Percentiles rank a stretch among this genome's conserved stretches.
phyloP scores from a whole-genome alignment of 1,140 invertebrate genomes.

The Diorhabda carinulata region DNA sequence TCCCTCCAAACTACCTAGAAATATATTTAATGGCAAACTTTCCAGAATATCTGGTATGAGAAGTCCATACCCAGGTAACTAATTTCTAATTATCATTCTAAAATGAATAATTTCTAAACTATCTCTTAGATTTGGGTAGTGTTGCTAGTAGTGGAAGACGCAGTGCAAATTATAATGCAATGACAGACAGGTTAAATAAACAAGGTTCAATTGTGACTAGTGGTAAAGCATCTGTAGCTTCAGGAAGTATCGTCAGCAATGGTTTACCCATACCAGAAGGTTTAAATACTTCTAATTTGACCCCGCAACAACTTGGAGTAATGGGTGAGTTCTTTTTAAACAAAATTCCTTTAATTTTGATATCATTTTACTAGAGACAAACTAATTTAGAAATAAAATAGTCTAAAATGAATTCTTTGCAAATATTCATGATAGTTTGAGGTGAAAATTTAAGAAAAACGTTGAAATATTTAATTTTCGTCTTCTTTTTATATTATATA shows the following conservation, averaged over 20 bases:
- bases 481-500: no score
- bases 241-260: slow-evolving; percentile 51
- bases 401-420: no score
- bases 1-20: slow-evolving; percentile 50
- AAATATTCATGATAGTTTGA: no score
- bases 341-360: no score
- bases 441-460: no score
- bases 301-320: slow-evolving; percentile 64
- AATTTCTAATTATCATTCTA: background rate
- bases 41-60: slow-evolving; percentile 57
- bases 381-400: no score
- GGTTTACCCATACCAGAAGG: slow-evolving; percentile 34
- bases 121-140: slow-evolving; percentile 43
- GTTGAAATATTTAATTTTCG: no score
- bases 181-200: slow-evolving; percentile 35
- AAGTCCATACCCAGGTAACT: slow-evolving; percentile 59
- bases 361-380: no score
- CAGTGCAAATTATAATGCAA: slow-evolving; percentile 38
- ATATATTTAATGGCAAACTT: slow-evolving; percentile 47
- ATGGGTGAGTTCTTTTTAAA: slow-evolving; percentile 57
- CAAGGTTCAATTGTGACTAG: slow-evolving; percentile 39
- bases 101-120: background rate
- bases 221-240: slow-evolving; percentile 55
- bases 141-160: slow-evolving; percentile 43
- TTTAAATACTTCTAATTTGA: slow-evolving; percentile 50